These are phyloP conservation scores for Nephrotoma appendiculata DNA, from an alignment of 2,888 invertebrate genomes.

Conservation along the genomic window DNA sequence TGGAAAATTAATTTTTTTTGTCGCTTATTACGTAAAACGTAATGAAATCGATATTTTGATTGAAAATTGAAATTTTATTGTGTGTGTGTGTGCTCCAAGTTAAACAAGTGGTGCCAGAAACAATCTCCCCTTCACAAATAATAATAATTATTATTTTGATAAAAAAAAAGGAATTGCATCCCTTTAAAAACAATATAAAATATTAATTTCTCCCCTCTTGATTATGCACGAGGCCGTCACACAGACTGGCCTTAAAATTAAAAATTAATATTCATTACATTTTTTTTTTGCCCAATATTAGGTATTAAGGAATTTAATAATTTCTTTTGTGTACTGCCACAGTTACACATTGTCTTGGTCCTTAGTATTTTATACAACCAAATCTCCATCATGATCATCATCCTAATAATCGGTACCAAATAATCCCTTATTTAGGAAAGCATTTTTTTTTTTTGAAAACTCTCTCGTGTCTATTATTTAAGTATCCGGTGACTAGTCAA, in stretches of 20 bases:
- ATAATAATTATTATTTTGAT: neutral
- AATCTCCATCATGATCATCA: neutral
- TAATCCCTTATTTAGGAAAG: neutral
- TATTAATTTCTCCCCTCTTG: neutral
- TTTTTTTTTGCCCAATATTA: neutral
- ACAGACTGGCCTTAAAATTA: neutral
- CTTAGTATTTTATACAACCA: neutral
- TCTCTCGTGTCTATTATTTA: conserved; percentile 4
- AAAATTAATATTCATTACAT: neutral
- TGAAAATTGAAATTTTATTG: neutral
- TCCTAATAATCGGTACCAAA: neutral
- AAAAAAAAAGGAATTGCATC: neutral
- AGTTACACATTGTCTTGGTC: neutral
- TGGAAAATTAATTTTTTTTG: neutral
- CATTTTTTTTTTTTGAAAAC: neutral
- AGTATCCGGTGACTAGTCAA: conserved; percentile 4
- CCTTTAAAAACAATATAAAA: neutral
- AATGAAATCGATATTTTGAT: neutral
- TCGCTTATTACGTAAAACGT: neutral
- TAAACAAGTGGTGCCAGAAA: too few species aligned
- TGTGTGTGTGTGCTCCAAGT: too few species aligned
- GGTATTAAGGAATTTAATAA: neutral
- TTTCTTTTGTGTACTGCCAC: neutral
- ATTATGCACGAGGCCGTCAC: neutral
- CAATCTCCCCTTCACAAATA: neutral